phyloP scores from a whole-genome alignment of 1,140 invertebrate genomes.

The Formica exsecta region DNA sequence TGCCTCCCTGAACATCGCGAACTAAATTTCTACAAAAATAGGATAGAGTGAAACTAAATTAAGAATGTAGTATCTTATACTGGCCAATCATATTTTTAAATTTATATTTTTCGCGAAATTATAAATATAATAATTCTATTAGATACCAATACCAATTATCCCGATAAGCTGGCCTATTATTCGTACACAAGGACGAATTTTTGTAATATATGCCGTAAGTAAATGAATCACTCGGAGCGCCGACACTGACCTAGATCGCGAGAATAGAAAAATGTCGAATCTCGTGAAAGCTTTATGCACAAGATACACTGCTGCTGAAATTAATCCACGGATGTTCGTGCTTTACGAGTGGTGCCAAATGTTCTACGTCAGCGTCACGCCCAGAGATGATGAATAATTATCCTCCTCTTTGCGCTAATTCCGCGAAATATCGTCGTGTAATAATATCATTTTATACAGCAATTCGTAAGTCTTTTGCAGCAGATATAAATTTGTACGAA shows the following conservation, averaged over 20 bases:
- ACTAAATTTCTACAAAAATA: background rate
- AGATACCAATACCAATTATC: slow-evolving; percentile 34
- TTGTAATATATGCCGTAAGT: slow-evolving; percentile 38
- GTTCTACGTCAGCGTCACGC: no score
- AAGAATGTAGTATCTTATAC: background rate
- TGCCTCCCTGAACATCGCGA: background rate
- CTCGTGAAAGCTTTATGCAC: slow-evolving; percentile 68
- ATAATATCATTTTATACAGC: background rate
- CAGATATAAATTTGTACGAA: background rate
- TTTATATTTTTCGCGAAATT: slow-evolving; percentile 1
- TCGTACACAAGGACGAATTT: slow-evolving; percentile 31
- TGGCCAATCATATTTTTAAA: background rate
- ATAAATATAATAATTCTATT: background rate
- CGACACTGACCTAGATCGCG: slow-evolving; percentile 69
- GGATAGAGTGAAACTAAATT: background rate
- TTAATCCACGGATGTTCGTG: background rate
- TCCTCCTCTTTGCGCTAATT: no score
- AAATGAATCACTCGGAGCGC: slow-evolving; percentile 41
- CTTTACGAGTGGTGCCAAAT: background rate
- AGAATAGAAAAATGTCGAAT: slow-evolving; percentile 73
- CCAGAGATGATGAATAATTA: no score
- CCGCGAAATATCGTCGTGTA: background rate
- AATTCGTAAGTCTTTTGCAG: background rate
- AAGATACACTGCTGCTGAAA: slow-evolving; percentile 2
- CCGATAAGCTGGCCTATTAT: slow-evolving; percentile 17